Evolutionary conservation across 2,888 invertebrate genomes (phyloP).

Genomic region (Xestia rhomboidea): DNA sequence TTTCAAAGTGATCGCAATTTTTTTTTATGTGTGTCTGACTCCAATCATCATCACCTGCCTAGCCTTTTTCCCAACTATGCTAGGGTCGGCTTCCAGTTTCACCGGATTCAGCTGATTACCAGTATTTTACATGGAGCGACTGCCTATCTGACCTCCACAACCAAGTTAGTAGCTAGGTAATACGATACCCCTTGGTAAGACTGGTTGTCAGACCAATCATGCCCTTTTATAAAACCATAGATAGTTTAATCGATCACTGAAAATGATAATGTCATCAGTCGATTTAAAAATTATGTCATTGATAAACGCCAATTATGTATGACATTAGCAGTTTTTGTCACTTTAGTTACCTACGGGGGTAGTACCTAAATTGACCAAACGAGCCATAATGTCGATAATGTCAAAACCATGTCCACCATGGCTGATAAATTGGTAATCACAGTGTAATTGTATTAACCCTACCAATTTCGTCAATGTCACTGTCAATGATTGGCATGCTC

Average conservation of each 20-base stretch:
- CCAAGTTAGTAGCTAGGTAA: no score
- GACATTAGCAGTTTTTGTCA: background rate
- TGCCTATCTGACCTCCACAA: no score
- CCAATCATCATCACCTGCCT: background rate
- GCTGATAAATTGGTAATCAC: slow-evolving; percentile 16
- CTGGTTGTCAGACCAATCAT: no score
- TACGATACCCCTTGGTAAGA: no score
- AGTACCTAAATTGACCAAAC: background rate
- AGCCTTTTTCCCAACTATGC: no score
- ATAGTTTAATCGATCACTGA: background rate
- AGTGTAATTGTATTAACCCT: background rate
- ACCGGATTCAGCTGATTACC: no score
- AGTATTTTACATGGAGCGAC: no score
- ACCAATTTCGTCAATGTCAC: background rate
- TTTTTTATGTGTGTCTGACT: no score
- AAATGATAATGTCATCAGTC: slow-evolving; percentile 1
- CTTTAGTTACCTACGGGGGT: no score
- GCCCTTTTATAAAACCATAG: background rate
- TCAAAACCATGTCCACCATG: background rate
- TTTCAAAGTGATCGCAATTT: no score
- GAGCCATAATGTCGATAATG: background rate
- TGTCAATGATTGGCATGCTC: slow-evolving; percentile 8
- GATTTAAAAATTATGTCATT: background rate
- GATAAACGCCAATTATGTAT: background rate
- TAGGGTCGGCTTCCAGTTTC: no score